phyloP scores from a whole-genome alignment of 1,140 invertebrate species.

The Drosophila kepulauana region DNA sequence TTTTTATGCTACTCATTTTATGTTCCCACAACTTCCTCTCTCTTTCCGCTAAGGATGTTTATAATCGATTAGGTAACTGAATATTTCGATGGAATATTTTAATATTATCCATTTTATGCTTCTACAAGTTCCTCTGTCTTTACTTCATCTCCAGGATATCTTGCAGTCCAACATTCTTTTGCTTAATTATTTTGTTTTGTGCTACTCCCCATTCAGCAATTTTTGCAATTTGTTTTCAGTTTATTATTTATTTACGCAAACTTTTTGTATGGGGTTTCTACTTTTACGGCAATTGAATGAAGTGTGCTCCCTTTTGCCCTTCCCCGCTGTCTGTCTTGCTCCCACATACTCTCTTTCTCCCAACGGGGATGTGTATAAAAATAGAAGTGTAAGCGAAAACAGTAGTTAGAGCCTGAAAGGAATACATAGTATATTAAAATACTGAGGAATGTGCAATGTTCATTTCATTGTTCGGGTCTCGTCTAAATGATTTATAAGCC shows the following conservation, averaged over 20 bases:
- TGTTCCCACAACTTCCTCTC: too few relatives aligned
- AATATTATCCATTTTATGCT: too few relatives aligned
- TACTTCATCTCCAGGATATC: background rate
- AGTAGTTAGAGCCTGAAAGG: background rate
- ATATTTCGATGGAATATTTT: too few relatives aligned
- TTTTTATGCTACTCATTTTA: too few relatives aligned
- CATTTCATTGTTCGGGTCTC: constrained; percentile 24
- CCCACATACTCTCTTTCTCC: background rate
- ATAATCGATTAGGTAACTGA: too few relatives aligned
- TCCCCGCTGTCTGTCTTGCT: background rate
- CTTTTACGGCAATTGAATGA: constrained; percentile 60
- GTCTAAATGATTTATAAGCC: constrained; percentile 63
- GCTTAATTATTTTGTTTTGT: background rate
- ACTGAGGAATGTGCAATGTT: background rate
- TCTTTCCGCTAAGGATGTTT: too few relatives aligned
- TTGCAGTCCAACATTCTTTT: background rate
- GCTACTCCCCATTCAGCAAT: background rate
- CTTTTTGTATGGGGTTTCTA: constrained; percentile 49
- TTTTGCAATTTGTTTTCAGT: constrained; percentile 57
- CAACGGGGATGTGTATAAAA: background rate
- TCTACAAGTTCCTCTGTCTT: too few relatives aligned
- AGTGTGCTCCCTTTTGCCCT: constrained; percentile 12
- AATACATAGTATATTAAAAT: background rate
- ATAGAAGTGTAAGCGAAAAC: background rate
- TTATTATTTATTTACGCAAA: constrained; percentile 71